phyloP scores from a whole-genome alignment of 2,113 vertebrate species.

The Eptesicus fuscus region DNA sequence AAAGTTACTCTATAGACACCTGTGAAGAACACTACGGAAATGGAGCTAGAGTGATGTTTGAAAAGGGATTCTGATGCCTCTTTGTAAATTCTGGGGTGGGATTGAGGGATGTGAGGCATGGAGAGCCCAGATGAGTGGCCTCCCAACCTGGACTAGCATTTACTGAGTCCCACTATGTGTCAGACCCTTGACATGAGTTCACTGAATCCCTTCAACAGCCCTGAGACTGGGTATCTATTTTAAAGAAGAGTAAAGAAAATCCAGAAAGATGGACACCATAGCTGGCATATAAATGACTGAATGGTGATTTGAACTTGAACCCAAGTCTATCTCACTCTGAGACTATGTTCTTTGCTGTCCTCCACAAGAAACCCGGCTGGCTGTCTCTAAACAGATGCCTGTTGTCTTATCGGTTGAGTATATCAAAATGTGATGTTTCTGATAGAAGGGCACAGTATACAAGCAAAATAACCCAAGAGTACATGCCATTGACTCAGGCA shows the following conservation, averaged over 20 bases:
- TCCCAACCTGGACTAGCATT: not conserved
- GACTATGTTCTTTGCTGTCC: not conserved
- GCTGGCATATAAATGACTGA: not conserved
- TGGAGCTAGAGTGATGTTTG: not conserved
- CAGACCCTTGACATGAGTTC: not conserved
- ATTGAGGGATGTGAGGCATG: not conserved
- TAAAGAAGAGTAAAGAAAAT: not conserved
- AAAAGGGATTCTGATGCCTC: not conserved
- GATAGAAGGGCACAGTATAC: not conserved
- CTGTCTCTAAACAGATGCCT: not conserved
- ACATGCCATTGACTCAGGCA: not conserved
- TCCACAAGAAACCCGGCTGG: not conserved
- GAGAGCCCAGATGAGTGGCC: not conserved
- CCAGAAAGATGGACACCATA: not conserved
- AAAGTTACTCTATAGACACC: constrained; percentile 27
- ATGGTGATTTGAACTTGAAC: constrained; percentile 25
- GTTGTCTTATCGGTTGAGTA: not conserved
- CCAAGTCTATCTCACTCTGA: not conserved
- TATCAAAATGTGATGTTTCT: not conserved
- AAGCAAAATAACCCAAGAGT: not conserved
- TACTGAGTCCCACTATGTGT: not conserved
- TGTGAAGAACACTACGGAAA: not conserved
- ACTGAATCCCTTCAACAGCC: not conserved
- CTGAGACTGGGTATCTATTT: not conserved
- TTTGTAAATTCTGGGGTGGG: not conserved